phyloP scores from a whole-genome alignment of 2,888 invertebrate species.

The Lutraria lutraria region DNA sequence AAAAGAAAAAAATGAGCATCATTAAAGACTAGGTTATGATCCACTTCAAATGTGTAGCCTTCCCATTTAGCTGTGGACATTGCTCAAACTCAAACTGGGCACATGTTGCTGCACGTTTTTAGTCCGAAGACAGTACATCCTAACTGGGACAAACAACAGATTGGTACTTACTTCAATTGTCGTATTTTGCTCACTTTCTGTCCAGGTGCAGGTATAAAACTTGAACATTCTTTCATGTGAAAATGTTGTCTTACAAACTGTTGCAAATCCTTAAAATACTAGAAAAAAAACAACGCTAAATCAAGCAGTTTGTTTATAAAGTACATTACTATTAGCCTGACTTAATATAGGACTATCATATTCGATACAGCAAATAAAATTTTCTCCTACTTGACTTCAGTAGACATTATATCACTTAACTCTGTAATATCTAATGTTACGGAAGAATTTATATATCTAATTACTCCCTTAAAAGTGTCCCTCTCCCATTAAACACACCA shows the following conservation, averaged over 20 bases:
- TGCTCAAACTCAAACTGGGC: neutral
- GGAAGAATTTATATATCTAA: too few relatives aligned
- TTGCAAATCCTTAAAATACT: conserved; percentile 68
- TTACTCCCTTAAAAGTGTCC: too few relatives aligned
- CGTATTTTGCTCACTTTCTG: conserved; percentile 67
- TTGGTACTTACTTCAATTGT: conserved; percentile 66
- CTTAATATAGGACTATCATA: neutral
- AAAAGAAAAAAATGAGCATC: too few relatives aligned
- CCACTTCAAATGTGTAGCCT: neutral
- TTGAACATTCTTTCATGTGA: conserved; percentile 74
- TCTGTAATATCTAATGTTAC: neutral
- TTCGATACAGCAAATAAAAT: neutral
- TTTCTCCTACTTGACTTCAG: neutral
- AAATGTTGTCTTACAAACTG: conserved; percentile 73
- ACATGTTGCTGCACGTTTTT: neutral
- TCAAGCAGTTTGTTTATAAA: neutral
- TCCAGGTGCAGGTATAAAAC: conserved; percentile 75
- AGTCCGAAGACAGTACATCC: too few relatives aligned
- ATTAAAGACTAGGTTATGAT: neutral
- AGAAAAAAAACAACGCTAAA: conserved; percentile 33
- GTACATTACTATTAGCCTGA: neutral
- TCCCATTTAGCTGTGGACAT: neutral
- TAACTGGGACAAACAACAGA: neutral
- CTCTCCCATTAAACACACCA: too few relatives aligned
- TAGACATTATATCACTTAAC: neutral